phyloP scores from a whole-genome alignment of 2,113 vertebrate genomes.

The Tylochromis polylepis region DNA sequence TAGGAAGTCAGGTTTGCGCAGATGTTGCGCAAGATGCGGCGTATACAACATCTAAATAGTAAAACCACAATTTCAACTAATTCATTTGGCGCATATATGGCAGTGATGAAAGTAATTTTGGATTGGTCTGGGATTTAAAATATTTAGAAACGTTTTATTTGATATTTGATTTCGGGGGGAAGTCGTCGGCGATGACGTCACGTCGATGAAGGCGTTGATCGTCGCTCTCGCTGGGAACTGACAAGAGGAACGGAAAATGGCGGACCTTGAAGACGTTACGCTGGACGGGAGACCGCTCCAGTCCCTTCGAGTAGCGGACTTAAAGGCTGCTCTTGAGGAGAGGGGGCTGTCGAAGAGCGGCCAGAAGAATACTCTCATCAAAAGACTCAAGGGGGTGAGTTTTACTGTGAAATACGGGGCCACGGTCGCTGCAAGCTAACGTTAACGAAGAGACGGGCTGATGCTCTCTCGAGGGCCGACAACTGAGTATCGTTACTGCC shows the following conservation, averaged over 20 bases:
- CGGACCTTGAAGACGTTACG: conserved; percentile 95
- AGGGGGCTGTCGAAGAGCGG: conserved; percentile 88
- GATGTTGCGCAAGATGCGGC: conserved; percentile 10
- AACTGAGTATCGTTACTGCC: conserved; percentile 29
- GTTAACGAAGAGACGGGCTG: conserved; percentile 59
- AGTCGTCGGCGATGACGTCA: conserved; percentile 36
- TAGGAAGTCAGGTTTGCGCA: conserved; percentile 23
- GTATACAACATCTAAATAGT: not conserved
- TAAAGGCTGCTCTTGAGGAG: conserved; percentile 87
- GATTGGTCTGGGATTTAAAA: not conserved
- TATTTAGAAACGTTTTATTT: not conserved
- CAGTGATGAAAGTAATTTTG: rapidly evolving
- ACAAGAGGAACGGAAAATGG: conserved; percentile 84
- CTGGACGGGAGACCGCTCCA: conserved; percentile 93
- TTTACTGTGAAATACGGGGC: not conserved
- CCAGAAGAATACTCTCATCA: conserved; percentile 86
- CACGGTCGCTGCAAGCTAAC: conserved; percentile 9
- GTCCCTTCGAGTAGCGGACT: conserved; percentile 87
- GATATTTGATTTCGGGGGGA: not conserved
- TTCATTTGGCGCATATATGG: not conserved
- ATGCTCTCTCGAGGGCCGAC: conserved; percentile 65
- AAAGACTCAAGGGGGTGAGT: conserved; percentile 91
- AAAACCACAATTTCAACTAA: not conserved
- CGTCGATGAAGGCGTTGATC: conserved; percentile 66
- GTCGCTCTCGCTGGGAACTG: conserved; percentile 58